A percentile compares a stretch with the other conserved stretches of the same genome.
These are phyloP conservation scores for Parazoanthus atlanticus DNA, from an alignment of 92 coral and sea anemone genomes.

Conservation along the genomic window DNA sequence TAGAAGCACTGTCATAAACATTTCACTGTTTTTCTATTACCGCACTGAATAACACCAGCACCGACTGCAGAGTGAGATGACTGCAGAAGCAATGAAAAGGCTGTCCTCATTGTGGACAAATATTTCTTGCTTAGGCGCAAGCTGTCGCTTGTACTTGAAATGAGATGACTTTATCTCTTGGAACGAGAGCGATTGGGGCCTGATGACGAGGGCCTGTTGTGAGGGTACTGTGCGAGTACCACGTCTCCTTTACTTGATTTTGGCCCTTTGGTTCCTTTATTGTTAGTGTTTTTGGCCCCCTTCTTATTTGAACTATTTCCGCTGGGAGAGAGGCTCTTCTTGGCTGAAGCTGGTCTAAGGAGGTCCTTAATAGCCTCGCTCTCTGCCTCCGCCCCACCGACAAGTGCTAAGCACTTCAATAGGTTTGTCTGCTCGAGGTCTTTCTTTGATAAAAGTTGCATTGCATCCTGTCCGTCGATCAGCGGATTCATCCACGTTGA, in stretches of 20 bases:
- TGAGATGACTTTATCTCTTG: slow-evolving; percentile 4
- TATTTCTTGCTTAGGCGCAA: background rate
- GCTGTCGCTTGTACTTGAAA: background rate
- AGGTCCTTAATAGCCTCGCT: slow-evolving; percentile 88
- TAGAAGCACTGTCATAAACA: background rate
- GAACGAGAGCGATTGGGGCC: slow-evolving; percentile 24
- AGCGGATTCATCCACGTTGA: slow-evolving; percentile 99
- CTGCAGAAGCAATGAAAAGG: background rate
- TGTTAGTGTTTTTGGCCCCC: slow-evolving; percentile 50
- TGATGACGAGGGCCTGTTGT: slow-evolving; percentile 35
- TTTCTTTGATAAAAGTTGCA: slow-evolving; percentile 91
- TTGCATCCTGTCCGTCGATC: slow-evolving; percentile 85
- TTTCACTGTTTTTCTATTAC: background rate
- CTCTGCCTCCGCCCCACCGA: slow-evolving; percentile 87
- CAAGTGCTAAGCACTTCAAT: slow-evolving; percentile 79
- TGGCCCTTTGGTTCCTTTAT: slow-evolving; percentile 33
- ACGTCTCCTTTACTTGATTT: slow-evolving; percentile 55
- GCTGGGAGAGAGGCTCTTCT: background rate
- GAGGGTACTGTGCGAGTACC: slow-evolving; percentile 42
- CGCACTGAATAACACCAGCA: background rate
- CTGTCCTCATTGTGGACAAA: background rate
- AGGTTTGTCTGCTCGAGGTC: slow-evolving; percentile 91
- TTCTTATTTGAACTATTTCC: slow-evolving; percentile 27
- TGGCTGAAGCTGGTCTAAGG: slow-evolving; percentile 75
- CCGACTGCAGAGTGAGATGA: background rate